Base-by-base conservation (phyloP, 2,888 invertebrate species). In the Coecobrya sp. region DNA sequence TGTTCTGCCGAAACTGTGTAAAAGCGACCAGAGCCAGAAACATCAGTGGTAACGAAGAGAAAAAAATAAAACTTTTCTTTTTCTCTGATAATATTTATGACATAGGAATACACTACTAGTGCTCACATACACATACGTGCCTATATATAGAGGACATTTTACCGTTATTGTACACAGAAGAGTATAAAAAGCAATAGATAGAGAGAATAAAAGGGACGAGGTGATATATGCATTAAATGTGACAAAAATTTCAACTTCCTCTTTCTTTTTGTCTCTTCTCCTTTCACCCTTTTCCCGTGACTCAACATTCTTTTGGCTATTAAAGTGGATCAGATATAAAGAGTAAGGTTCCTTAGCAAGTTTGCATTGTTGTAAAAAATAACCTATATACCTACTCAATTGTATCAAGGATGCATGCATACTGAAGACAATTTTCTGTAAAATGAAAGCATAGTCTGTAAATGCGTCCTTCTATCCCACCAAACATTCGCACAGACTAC, bases 141-240 rank as follows among this genome's bases (percentile, higher is more conserved):
- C 7, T 25, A 76, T 36, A 59, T 36, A 30, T 0, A 45, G 8
- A 82, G 30, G 25, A 82, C 36, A 55, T 0, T 82, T 59, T 59
- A 27, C 30, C 52, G 10, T 79, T 79, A 79, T 30, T 36, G 42
- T 45, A 73, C 85, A 30, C 22, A 91, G 81, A 73, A 76, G 55
- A 90, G 68, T 76, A 65, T 59, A 19, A 82, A 62, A 19, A n/a
- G 82, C 65, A 65, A 65, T 55, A 65, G 79, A 79, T 25, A 79
- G 16, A 87, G 82, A 68, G 73, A 91, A 86, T 81, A 91, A 70
- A 87, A 76, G 8, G 25, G 65, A 87, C 65, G 91, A 84, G 91
- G 85, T 88, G 92, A 92, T 92, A 84, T 92, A 92, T 92, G 92
- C 92, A 92, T 84, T 92, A 87, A 92, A 88, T 92, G 92, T 92